These are phyloP conservation scores for Coenonympha arcania DNA, from an alignment of 2,888 invertebrate species.

Conservation along the genomic window DNA sequence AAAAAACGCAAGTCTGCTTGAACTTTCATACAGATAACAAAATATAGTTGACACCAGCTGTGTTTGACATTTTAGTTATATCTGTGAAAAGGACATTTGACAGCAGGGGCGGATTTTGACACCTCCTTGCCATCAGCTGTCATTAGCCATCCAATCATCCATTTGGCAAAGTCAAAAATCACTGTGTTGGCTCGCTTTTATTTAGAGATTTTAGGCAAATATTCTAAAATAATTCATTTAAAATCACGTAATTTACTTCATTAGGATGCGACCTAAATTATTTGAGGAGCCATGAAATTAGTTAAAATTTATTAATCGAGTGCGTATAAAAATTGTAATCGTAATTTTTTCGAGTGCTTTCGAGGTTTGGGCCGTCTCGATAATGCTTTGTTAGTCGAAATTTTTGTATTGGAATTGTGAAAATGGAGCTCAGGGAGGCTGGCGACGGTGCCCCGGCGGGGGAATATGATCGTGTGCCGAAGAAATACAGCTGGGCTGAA, in stretches of 20 bases:
- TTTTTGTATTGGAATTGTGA: constrained; percentile 45
- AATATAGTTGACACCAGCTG: no score
- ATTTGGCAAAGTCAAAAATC: constrained; percentile 54
- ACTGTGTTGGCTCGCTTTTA: constrained; percentile 56
- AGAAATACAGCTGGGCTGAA: constrained; percentile 82
- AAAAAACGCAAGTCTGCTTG: not conserved
- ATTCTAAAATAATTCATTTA: constrained; percentile 35
- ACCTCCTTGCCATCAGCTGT: constrained; percentile 16
- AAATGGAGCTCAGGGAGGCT: constrained; percentile 66
- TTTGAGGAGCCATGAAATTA: constrained; percentile 40
- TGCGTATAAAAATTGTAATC: constrained; percentile 18
- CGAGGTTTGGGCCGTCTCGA: constrained; percentile 42
- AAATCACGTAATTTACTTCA: constrained; percentile 37
- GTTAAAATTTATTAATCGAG: constrained; percentile 36
- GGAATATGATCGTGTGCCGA: constrained; percentile 54
- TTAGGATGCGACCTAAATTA: constrained; percentile 39
- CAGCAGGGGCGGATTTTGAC: constrained; percentile 30
- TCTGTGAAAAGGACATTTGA: constrained; percentile 15
- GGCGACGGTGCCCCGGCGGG: constrained; percentile 65
- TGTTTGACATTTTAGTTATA: no score
- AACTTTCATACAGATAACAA: constrained; percentile 7
- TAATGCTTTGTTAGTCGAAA: constrained; percentile 29
- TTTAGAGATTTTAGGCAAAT: constrained; percentile 39
- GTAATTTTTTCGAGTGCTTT: constrained; percentile 21
- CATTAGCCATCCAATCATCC: constrained; percentile 28